A percentile compares a stretch with the other conserved stretches of the same genome.
Conservation (phyloP, 1,140 invertebrate genomes). For the Drosophila jambulina region DNA sequence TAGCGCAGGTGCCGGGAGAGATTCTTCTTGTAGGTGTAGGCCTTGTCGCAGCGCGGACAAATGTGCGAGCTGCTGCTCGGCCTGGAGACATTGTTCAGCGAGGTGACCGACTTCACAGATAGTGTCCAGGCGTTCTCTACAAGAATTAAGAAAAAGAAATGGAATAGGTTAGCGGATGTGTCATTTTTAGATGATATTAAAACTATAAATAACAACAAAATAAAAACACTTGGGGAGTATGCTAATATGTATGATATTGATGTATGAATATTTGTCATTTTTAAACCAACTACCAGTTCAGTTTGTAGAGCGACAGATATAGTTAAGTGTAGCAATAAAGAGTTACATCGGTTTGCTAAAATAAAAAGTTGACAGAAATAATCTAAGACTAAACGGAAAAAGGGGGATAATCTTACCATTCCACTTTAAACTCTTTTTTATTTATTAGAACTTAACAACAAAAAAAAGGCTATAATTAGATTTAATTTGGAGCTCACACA, state of each 20-base stretch:
- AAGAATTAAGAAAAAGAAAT: conserved; percentile 61
- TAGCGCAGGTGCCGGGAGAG: conserved; percentile 87
- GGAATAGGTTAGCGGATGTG: conserved; percentile 68
- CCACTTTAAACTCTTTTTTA: background rate
- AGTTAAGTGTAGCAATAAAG: conserved; percentile 31
- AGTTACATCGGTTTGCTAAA: conserved; percentile 16
- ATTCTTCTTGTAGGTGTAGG: conserved; percentile 87
- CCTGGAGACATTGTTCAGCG: conserved; percentile 67
- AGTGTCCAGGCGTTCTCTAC: conserved; percentile 73
- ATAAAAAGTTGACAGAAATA: conserved; percentile 9
- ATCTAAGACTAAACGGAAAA: conserved; percentile 21
- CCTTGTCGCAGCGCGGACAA: conserved; percentile 87
- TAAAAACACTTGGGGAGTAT: conserved; percentile 12
- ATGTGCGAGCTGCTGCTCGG: conserved; percentile 46
- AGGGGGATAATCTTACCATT: conserved; percentile 34
- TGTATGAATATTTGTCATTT: conserved; percentile 28
- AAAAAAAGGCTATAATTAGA: background rate
- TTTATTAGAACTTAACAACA: background rate
- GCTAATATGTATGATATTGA: conserved; percentile 37
- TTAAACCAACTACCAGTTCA: conserved; percentile 39
- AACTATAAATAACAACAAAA: conserved; percentile 1
- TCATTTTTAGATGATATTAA: background rate
- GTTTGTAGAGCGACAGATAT: conserved; percentile 41
- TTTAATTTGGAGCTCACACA: conserved; percentile 44
- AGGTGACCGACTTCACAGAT: conserved; percentile 78